phyloP scores from a whole-genome alignment of 2,888 invertebrate species.

The Nyleta sp. region DNA sequence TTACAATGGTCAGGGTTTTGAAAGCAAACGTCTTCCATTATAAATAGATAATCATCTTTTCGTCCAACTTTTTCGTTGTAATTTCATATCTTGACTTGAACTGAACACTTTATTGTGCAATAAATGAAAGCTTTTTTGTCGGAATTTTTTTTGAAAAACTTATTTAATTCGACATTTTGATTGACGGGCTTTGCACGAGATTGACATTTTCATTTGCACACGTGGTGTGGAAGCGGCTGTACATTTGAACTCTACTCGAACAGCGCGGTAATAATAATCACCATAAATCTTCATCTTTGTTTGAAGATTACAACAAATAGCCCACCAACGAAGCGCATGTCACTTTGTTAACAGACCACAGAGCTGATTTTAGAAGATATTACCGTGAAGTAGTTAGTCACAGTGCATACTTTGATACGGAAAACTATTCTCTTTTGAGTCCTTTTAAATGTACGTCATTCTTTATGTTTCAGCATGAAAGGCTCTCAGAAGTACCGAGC shows the following conservation, averaged over 20 bases:
- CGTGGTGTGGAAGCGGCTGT: slow-evolving; percentile 12
- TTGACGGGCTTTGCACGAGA: no score
- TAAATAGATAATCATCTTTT: slow-evolving; percentile 30
- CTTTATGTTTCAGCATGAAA: slow-evolving; percentile 54
- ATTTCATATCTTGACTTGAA: slow-evolving; percentile 1
- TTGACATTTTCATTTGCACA: slow-evolving; percentile 18
- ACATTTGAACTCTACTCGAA: background rate
- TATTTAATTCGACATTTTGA: no score
- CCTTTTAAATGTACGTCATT: slow-evolving; percentile 45
- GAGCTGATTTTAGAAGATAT: slow-evolving; percentile 47
- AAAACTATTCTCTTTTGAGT: slow-evolving; percentile 45
- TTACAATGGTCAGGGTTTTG: slow-evolving; percentile 39
- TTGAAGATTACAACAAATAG: slow-evolving; percentile 46
- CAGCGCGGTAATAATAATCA: slow-evolving; percentile 18
- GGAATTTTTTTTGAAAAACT: no score
- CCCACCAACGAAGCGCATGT: slow-evolving; percentile 54
- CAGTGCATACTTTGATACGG: slow-evolving; percentile 48
- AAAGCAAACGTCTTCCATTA: slow-evolving; percentile 16
- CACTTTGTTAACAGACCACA: slow-evolving; percentile 42
- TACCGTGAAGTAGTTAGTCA: slow-evolving; percentile 51
- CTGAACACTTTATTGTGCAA: no score
- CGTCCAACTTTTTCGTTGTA: background rate
- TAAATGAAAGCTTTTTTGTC: no score
- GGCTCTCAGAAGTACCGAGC: slow-evolving; percentile 42
- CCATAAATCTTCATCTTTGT: slow-evolving; percentile 33